These are phyloP conservation scores for Nothocercus julius DNA, from an alignment of 2,113 vertebrate genomes.

Conservation along the genomic window DNA sequence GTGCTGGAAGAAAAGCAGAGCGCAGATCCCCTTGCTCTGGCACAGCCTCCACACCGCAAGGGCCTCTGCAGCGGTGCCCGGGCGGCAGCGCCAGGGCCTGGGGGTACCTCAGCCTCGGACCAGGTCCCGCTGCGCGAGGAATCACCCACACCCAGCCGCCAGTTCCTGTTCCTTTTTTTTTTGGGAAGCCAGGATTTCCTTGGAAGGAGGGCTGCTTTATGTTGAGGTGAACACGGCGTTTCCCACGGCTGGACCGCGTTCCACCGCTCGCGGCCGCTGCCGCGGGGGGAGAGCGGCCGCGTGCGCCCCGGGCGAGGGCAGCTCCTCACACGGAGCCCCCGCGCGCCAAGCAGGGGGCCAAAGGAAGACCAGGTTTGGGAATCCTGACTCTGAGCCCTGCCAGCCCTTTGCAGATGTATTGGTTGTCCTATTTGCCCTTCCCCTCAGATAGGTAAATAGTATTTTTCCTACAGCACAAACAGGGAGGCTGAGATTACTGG, in stretches of 20 bases:
- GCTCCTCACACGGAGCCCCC: too few species aligned
- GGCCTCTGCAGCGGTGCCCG: rapidly evolving
- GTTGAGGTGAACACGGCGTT: background rate
- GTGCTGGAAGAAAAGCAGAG: rapidly evolving
- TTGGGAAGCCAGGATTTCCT: background rate
- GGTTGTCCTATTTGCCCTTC: background rate
- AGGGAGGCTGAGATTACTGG: too few species aligned
- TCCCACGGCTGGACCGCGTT: background rate
- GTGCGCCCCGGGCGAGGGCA: too few species aligned
- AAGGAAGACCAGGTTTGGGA: too few species aligned
- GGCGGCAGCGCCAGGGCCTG: background rate
- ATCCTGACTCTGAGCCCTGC: background rate
- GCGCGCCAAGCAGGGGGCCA: too few species aligned
- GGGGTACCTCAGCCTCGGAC: background rate
- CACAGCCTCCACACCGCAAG: rapidly evolving
- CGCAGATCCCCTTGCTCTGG: rapidly evolving
- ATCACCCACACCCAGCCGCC: background rate
- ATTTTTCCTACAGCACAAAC: background rate
- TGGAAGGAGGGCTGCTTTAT: background rate
- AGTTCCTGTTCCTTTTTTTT: background rate
- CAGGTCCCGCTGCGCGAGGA: background rate
- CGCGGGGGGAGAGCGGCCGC: too few species aligned
- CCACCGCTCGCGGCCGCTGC: background rate
- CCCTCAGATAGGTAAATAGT: background rate
- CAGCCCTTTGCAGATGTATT: background rate